Base-by-base conservation (phyloP, 2,888 invertebrate genomes). In the Melanotus villosus region DNA sequence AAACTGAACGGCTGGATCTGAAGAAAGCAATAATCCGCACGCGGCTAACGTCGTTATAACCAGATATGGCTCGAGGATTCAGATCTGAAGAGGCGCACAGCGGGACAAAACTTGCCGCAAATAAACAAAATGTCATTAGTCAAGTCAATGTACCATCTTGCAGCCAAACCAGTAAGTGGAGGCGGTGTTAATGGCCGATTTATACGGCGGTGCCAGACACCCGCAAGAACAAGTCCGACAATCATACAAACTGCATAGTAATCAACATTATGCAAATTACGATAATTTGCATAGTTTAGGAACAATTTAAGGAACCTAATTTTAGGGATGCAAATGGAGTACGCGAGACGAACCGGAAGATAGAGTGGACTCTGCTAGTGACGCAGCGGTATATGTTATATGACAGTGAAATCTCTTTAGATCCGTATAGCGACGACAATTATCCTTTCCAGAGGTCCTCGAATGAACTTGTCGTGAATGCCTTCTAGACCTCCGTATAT, bases 261-360 rank as follows among this genome's bases (percentile, higher is more conserved):
- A 80, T 80, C 79, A 79, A 80, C 80, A 81, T 82, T 84, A 84
- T 84, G 84, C 83, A 84, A 84, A 84, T 82, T 72, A 70, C 71
- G 65, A 73, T 77, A 74, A 84, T 84, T 84, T 83, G 84, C 84
- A 84, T 84, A 84, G 81, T 83, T 83, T 81, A 80, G 80, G 81
- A 82, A 80, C 82, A 80, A 81, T 83, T 82, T 80, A 81, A 81
- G 80, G 79, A 81, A 81, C 77, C 78, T 81, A 79, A 80, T 81
- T 80, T 78, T 76, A 75, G 73, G 67, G 72, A 76, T 76, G 79
- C 78, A 79, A 80, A 80, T 77, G 76, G 75, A 71, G 75, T 72
- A 68, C 67, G 67, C 63, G 70, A 67, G 67, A 57, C 56, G 58
- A 60, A 63, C 64, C 52, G 64, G 63, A 72, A 73, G 79, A 80